Evolutionary conservation across 2,797 vertebrate genomes (phyloP).

Genomic region (Pseudotriccus pelzelni): DNA sequence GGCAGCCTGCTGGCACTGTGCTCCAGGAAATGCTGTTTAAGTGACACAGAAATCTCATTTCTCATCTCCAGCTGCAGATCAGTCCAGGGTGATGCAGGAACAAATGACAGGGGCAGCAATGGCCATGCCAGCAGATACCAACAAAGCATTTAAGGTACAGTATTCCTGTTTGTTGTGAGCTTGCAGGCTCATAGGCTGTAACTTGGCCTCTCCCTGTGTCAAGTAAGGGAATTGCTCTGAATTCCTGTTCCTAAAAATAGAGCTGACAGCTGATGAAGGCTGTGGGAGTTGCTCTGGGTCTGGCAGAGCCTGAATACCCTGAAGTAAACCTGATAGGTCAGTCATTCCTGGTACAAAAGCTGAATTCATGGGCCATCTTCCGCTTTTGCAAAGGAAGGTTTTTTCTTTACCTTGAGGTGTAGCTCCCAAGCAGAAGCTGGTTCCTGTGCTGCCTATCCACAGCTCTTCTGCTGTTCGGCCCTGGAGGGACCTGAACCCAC

Average conservation of each 20-base stretch:
- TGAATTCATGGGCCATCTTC: neutral
- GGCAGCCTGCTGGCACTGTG: neutral
- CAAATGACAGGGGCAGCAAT: constrained; percentile 99
- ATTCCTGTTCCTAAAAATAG: constrained; percentile 14
- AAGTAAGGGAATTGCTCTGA: neutral
- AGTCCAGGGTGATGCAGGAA: constrained; percentile 98
- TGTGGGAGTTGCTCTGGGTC: neutral
- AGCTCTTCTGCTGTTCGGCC: neutral
- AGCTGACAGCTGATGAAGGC: neutral
- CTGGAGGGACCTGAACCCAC: neutral
- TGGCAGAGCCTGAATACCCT: neutral
- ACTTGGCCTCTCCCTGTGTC: neutral
- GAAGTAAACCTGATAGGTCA: neutral
- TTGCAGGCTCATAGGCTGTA: neutral
- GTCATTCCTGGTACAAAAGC: neutral
- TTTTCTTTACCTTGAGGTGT: neutral
- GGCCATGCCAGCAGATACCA: constrained; percentile 98
- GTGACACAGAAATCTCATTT: neutral
- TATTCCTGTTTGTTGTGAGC: neutral
- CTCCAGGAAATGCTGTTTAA: neutral
- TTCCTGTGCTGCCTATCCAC: neutral
- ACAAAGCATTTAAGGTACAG: constrained; percentile 97
- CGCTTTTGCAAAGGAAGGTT: neutral
- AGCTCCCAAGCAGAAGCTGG: neutral
- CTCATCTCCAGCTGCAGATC: constrained; percentile 86